Percentiles rank a stretch among this genome's conserved stretches.
Evolutionary conservation across 2,888 invertebrate genomes (phyloP).

Genomic region (Campaea margaritaria): DNA sequence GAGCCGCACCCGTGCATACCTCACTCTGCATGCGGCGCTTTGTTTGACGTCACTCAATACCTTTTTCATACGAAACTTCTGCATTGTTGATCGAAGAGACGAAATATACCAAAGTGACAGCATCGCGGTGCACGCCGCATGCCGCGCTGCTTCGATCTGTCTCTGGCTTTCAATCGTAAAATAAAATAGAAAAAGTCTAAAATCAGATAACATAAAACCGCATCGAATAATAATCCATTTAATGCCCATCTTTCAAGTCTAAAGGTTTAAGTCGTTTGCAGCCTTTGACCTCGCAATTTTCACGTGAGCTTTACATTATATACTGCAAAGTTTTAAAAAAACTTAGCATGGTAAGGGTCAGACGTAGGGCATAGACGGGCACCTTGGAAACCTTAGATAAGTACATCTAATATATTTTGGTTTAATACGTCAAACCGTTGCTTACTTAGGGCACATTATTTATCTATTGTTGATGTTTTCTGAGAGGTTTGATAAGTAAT

Average conservation of each 20-base stretch:
- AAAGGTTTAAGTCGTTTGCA: not conserved
- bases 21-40: too few species aligned
- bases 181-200: not conserved
- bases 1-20: too few species aligned
- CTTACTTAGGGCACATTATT: not conserved
- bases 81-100: too few species aligned
- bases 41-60: too few species aligned
- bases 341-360: slow-evolving; percentile 47
- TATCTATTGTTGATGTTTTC: too few species aligned
- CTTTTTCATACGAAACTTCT: too few species aligned
- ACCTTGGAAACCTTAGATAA: slow-evolving; percentile 46
- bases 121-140: too few species aligned
- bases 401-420: slow-evolving; percentile 18
- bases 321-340: slow-evolving; percentile 36
- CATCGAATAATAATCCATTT: slow-evolving; percentile 2
- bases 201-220: not conserved
- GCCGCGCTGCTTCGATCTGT: too few species aligned
- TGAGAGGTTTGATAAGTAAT: too few species aligned
- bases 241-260: not conserved
- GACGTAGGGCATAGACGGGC: slow-evolving; percentile 62
- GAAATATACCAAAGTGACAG: too few species aligned
- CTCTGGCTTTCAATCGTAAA: too few species aligned
- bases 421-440: slow-evolving; percentile 14
- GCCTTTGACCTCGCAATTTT: slow-evolving; percentile 19
- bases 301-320: slow-evolving; percentile 27